Evolutionary conservation across 2,888 invertebrate species (phyloP).

Genomic region (Rutpela maculata): DNA sequence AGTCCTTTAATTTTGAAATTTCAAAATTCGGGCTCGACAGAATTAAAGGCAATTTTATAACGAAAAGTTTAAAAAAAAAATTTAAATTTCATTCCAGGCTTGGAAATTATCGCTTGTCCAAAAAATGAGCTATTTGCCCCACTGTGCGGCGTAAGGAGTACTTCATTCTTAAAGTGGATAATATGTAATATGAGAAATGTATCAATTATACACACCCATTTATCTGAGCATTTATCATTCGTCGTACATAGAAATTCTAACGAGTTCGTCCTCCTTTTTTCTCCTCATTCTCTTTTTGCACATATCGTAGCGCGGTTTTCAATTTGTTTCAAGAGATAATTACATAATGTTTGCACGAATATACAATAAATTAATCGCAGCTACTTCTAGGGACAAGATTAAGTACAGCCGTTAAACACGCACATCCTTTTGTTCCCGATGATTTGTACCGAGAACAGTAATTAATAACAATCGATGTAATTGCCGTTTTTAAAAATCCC

Average conservation of each 20-base stretch:
- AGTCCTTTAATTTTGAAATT: too few species aligned
- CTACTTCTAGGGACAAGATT: slow-evolving; percentile 4
- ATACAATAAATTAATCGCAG: neutral
- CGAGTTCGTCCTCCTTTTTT: neutral
- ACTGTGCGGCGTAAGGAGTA: too few species aligned
- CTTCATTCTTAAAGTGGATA: too few species aligned
- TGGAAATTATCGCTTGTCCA: too few species aligned
- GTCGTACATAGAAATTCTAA: neutral
- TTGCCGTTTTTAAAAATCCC: neutral
- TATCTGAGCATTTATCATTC: neutral
- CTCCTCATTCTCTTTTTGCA: neutral
- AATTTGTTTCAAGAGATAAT: slow-evolving; percentile 7
- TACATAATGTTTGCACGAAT: slow-evolving; percentile 14
- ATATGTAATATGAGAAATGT: too few species aligned
- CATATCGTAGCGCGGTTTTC: neutral
- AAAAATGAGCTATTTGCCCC: too few species aligned
- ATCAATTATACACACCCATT: neutral
- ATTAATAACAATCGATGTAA: neutral
- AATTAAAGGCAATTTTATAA: too few species aligned
- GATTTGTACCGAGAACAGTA: slow-evolving; percentile 6
- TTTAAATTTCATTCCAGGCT: too few species aligned
- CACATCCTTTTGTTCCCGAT: slow-evolving; percentile 25
- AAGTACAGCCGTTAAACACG: slow-evolving; percentile 7
- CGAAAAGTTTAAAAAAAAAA: too few species aligned
- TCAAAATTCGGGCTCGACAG: too few species aligned